These are phyloP conservation scores for Hoplodrina blanda DNA, from an alignment of 2,888 invertebrate species.

Conservation along the genomic window DNA sequence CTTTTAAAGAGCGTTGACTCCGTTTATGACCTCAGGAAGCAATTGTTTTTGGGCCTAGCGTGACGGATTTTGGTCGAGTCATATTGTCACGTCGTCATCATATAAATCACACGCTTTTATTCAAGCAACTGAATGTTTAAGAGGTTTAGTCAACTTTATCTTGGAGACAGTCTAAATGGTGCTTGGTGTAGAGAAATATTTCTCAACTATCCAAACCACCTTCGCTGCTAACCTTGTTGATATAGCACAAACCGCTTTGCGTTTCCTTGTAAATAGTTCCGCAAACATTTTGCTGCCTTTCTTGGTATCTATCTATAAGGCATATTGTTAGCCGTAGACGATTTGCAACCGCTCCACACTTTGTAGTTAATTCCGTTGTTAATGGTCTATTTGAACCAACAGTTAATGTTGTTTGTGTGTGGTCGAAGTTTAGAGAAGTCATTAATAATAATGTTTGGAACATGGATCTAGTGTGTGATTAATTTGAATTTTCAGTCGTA, in stretches of 20 bases:
- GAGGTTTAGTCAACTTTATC: constrained; percentile 55
- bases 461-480: constrained; percentile 50
- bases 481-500: constrained; percentile 34
- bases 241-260: constrained; percentile 68
- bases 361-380: constrained; percentile 68
- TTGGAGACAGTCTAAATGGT: constrained; percentile 60
- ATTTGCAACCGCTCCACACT: constrained; percentile 67
- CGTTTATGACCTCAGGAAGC: constrained; percentile 68
- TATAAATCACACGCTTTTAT: constrained; percentile 69
- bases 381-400: constrained; percentile 65
- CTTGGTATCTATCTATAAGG: constrained; percentile 71
- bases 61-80: constrained; percentile 72
- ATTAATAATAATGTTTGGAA: constrained; percentile 63
- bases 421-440: constrained; percentile 66
- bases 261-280: constrained; percentile 85
- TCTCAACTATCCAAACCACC: constrained; percentile 82
- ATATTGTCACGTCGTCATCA: constrained; percentile 71
- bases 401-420: constrained; percentile 67
- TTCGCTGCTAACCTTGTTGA: constrained; percentile 84
- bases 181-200: constrained; percentile 77
- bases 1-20: constrained; percentile 71
- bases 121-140: constrained; percentile 53
- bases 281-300: constrained; percentile 75
- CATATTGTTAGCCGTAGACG: constrained; percentile 64
- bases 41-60: constrained; percentile 75